A percentile compares a stretch with the other conserved stretches of the same genome.
phyloP scores from a whole-genome alignment of 2,113 vertebrate species.

The Dipodomys stephensi region DNA sequence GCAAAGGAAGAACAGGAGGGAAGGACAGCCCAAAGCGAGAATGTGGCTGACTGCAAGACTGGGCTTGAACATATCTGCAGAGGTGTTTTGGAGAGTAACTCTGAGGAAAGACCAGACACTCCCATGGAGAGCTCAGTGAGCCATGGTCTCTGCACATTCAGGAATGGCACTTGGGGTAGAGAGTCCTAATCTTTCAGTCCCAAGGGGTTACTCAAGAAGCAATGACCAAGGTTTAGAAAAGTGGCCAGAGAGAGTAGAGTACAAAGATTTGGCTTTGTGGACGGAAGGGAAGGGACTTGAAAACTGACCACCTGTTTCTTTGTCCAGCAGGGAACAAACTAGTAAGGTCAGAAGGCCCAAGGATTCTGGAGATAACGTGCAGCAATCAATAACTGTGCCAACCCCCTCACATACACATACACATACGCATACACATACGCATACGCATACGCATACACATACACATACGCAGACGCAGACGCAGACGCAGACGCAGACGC shows the following conservation, averaged over 20 bases:
- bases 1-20: not conserved
- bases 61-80: not conserved
- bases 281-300: not conserved
- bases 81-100: not conserved
- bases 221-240: not conserved
- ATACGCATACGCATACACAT: no score
- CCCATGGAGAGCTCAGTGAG: not conserved
- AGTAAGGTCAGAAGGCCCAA: not conserved
- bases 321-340: accelerated
- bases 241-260: not conserved
- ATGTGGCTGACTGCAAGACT: not conserved
- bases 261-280: not conserved
- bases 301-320: not conserved
- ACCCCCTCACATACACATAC: no score
- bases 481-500: no score
- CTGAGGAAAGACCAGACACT: not conserved
- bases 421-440: no score
- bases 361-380: not conserved
- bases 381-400: not conserved
- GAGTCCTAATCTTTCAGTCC: not conserved
- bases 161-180: not conserved
- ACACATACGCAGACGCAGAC: no score
- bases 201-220: not conserved
- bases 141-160: not conserved
- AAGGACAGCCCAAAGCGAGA: not conserved